Evolutionary conservation across 2,113 vertebrate species (phyloP), one percentile per base, ranked within the genome.

Genomic region (Brachionichthys hirsutus): DNA sequence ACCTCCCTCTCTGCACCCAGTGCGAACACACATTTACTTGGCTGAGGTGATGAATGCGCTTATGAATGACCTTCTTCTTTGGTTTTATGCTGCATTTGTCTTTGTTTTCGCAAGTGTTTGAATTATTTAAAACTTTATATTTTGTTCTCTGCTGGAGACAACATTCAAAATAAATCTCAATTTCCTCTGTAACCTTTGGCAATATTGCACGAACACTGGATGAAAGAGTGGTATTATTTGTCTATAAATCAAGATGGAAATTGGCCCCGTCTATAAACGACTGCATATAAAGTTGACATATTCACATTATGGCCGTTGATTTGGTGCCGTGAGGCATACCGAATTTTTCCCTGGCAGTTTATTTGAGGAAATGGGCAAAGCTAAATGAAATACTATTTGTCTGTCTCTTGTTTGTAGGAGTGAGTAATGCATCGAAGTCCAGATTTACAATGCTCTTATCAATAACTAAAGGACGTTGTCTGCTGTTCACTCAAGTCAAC

Each of bases 221-320:
- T 92, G 84, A 93, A 91, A 91, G 89, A 92, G 89, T 89, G 85
- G 65, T 58, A 73, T 86, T 89, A 78, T 88, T 85, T 82, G 78
- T 88, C 87, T 78, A 87, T 94, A 91, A 92, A 92, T 93, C 92
- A 89, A 77, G 91, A 86, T 89, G 82, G 88, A 92, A 88, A 90
- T 50, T 68, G 86, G 84, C 88, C 65, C 85, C 87, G 88, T 86
- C 80, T 83, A 82, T 70, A 91, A 90, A 90, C 82, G 80, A 70
- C 65, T 83, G 81, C 91, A 80, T 87, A 86, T 90, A 91, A 87
- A 78, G 63, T 65, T 92, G 89, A 90, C 86, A 87, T 88, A 84
- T 80, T 56, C 80, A 54, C 88, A 82, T 92, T 89, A 92, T 89
- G 78, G 80, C 67, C 60, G 67, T 85, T 91, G 84, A 89, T 92